Evolutionary conservation across 2,797 vertebrate species (phyloP).

Genomic region (Malurus splendens): DNA sequence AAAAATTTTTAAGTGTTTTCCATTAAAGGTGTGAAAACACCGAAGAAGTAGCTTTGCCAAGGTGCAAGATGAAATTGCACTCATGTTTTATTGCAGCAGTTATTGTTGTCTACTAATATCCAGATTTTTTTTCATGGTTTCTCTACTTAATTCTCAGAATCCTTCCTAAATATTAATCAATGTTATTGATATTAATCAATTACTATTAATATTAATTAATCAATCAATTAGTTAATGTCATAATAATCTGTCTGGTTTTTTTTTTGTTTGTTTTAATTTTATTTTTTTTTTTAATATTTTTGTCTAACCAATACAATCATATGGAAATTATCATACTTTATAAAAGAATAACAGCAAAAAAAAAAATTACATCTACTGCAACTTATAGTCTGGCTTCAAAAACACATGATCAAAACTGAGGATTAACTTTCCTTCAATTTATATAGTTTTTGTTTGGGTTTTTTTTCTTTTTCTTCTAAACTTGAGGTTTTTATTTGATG

Average conservation of each 20-base stretch:
- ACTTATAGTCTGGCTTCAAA: rapidly evolving
- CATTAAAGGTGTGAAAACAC: neutral
- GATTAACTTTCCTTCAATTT: neutral
- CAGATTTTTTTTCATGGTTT: neutral
- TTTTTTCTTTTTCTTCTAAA: neutral
- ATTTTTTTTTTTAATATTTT: neutral
- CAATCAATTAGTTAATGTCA: neutral
- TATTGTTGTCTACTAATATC: neutral
- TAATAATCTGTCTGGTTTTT: rapidly evolving
- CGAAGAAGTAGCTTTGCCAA: neutral
- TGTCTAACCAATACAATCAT: neutral
- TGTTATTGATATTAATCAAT: no score
- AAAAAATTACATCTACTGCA: neutral
- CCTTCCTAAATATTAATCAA: neutral
- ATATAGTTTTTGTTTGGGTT: rapidly evolving
- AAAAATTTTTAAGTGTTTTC: no score
- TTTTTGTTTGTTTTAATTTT: no score
- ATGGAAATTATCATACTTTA: neutral
- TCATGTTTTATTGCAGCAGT: neutral
- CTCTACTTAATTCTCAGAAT: neutral
- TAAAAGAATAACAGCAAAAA: neutral
- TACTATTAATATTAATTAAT: no score
- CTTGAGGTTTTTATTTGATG: no score
- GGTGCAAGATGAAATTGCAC: neutral
- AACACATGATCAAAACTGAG: rapidly evolving